These are phyloP conservation scores for Lates japonicus DNA, from an alignment of 2,797 vertebrate genomes.

Conservation along the genomic window DNA sequence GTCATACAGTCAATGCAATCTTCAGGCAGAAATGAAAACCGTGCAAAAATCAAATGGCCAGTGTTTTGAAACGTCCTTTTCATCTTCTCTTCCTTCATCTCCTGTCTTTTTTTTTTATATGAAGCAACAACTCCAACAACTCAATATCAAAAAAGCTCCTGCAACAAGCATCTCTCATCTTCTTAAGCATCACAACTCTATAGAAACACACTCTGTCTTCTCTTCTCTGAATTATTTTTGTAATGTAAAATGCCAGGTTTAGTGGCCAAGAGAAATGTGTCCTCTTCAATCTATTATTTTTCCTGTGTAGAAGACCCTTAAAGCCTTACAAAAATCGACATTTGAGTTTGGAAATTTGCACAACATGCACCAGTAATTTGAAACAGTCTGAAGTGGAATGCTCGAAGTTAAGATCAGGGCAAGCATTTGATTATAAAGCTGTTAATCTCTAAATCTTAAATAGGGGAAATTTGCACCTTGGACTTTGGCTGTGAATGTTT, in stretches of 20 bases:
- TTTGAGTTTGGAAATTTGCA: too few species aligned
- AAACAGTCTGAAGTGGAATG: too few species aligned
- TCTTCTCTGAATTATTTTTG: background rate
- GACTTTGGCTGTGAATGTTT: background rate
- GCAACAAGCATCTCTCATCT: background rate
- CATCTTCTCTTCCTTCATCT: background rate
- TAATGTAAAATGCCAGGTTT: background rate
- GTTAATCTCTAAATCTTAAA: background rate
- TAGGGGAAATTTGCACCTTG: background rate
- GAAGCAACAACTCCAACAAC: background rate
- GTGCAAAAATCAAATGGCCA: background rate
- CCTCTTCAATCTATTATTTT: background rate
- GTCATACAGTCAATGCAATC: constrained; percentile 1
- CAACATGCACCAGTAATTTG: too few species aligned
- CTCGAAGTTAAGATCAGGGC: background rate
- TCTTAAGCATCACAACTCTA: background rate
- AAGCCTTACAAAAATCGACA: too few species aligned
- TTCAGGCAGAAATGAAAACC: background rate
- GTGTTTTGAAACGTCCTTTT: background rate
- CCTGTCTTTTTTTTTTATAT: background rate
- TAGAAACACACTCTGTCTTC: background rate
- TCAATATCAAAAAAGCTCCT: background rate
- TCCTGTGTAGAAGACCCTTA: background rate
- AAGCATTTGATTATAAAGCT: background rate
- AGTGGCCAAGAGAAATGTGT: background rate